A percentile compares a stretch with the other conserved stretches of the same genome.
phyloP scores from a whole-genome alignment of 2,888 invertebrate species.

The Ditula angustiorana region DNA sequence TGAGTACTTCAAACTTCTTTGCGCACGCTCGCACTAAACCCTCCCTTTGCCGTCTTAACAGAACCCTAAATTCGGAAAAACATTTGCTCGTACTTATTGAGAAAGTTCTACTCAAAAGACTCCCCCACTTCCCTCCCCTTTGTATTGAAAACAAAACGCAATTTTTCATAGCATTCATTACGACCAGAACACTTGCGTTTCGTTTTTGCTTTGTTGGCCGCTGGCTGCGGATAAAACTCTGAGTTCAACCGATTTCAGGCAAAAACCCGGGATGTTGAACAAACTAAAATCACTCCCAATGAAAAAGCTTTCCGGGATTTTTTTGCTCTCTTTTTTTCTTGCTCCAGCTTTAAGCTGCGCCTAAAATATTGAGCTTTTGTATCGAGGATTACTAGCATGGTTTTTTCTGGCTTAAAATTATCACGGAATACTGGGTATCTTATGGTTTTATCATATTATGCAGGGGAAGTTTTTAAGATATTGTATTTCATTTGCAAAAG shows the following conservation, averaged over 20 bases:
- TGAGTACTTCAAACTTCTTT: not conserved
- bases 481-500: too few relatives aligned
- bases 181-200: slow-evolving; percentile 51
- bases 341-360: slow-evolving; percentile 3
- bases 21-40: too few relatives aligned
- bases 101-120: slow-evolving; percentile 34
- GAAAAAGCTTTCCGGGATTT: slow-evolving; percentile 31
- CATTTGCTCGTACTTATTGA: slow-evolving; percentile 18
- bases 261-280: slow-evolving; percentile 16
- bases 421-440: not conserved
- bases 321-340: slow-evolving; percentile 17
- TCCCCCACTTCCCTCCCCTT: slow-evolving; percentile 26
- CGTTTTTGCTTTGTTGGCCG: slow-evolving; percentile 47
- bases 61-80: slow-evolving; percentile 12
- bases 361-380: slow-evolving; percentile 24
- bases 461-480: too few relatives aligned
- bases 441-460: too few relatives aligned
- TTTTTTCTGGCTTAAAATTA: not conserved
- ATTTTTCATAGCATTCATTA: slow-evolving; percentile 63
- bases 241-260: not conserved
- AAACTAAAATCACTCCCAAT: slow-evolving; percentile 36
- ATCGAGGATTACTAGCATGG: not conserved
- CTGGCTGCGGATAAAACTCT: slow-evolving; percentile 8
- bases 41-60: not conserved
- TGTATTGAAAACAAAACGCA: slow-evolving; percentile 56